These are phyloP conservation scores for Phallusia fumigata DNA, from an alignment of 23 tunicate species.

Conservation along the genomic window DNA sequence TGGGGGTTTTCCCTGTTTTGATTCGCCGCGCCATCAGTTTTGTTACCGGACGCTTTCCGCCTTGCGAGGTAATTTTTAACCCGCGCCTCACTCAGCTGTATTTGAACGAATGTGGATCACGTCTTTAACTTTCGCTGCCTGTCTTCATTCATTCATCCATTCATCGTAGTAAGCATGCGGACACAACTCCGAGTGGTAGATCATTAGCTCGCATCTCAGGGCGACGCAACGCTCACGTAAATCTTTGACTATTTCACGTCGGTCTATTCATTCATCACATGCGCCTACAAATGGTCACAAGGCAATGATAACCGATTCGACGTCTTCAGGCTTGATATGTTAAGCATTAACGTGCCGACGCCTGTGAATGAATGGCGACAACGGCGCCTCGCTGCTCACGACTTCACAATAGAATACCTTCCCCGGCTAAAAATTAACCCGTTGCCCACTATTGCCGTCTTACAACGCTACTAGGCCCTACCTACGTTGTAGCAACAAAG, in stretches of 20 bases:
- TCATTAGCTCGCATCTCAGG: slow-evolving; percentile 43
- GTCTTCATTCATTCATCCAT: background rate
- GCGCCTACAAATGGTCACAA: too few species aligned
- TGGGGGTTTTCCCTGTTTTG: slow-evolving; percentile 7
- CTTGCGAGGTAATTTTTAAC: background rate
- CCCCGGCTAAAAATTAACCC: slow-evolving; percentile 51
- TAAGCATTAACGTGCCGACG: slow-evolving; percentile 54
- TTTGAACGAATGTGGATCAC: background rate
- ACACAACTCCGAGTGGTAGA: slow-evolving; percentile 20
- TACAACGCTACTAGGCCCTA: background rate
- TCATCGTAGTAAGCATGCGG: background rate
- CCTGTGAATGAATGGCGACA: slow-evolving; percentile 7
- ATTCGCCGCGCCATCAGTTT: background rate
- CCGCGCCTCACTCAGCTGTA: slow-evolving; percentile 7
- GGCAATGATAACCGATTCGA: background rate
- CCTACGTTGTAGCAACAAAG: slow-evolving; percentile 7
- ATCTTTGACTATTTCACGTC: slow-evolving; percentile 55
- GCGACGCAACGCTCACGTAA: slow-evolving; percentile 45
- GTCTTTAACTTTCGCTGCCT: background rate
- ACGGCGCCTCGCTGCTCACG: background rate
- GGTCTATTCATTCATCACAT: background rate
- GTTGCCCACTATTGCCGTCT: background rate
- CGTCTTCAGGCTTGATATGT: slow-evolving; percentile 20
- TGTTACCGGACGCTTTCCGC: background rate
- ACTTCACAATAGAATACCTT: slow-evolving; percentile 14